phyloP scores from a whole-genome alignment of 2,797 vertebrate genomes.

The Perodicticus potto region DNA sequence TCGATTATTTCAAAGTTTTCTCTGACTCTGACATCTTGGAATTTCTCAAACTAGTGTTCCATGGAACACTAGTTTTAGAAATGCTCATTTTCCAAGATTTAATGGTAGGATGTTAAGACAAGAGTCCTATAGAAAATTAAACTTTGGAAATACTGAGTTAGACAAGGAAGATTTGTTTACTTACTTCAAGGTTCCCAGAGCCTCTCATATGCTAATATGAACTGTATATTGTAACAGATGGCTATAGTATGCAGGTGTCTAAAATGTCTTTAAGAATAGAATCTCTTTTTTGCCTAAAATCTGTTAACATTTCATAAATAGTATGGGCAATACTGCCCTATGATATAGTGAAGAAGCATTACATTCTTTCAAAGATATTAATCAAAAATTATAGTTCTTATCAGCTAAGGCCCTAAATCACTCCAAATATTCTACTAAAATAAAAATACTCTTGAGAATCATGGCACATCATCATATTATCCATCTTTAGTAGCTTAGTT shows the following conservation, averaged over 20 bases:
- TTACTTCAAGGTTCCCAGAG: not conserved
- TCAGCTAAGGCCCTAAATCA: not conserved
- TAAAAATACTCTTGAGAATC: not conserved
- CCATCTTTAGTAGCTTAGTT: not conserved
- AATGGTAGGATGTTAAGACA: not conserved
- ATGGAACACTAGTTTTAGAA: not conserved
- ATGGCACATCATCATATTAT: not conserved
- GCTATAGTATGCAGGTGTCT: not conserved
- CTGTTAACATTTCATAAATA: conserved; percentile 54
- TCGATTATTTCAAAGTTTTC: not conserved
- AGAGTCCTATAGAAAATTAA: not conserved
- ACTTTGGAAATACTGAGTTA: not conserved
- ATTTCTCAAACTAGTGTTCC: not conserved
- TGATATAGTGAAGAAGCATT: conserved; percentile 6
- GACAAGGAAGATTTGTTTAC: not conserved
- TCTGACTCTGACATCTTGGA: not conserved
- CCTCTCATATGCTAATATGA: conserved; percentile 3
- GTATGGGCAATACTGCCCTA: not conserved
- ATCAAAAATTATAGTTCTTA: conserved; percentile 47
- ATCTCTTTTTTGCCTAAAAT: not conserved
- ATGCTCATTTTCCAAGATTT: not conserved
- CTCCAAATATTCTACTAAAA: conserved; percentile 2
- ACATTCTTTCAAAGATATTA: conserved; percentile 59
- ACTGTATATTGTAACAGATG: conserved; percentile 10
- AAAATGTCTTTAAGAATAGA: conserved; percentile 44